Percentiles rank a stretch among this genome's conserved stretches.
Evolutionary conservation across 1,140 invertebrate species (phyloP).

Genomic region (Brachionus sp.): DNA sequence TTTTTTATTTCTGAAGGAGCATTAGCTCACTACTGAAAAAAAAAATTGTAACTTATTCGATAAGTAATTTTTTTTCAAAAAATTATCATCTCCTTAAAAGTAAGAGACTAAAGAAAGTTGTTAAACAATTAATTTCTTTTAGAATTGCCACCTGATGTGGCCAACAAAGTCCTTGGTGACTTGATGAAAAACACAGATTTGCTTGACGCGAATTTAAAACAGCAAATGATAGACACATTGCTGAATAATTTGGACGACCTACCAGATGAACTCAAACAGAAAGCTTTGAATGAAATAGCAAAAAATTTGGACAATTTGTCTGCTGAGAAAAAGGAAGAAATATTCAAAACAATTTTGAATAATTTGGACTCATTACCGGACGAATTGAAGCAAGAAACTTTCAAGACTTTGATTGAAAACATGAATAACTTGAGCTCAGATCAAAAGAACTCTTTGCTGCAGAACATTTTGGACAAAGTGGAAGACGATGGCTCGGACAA

Average conservation of each 20-base stretch:
- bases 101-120: no score
- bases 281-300: background rate
- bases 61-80: no score
- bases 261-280: constrained; percentile 26
- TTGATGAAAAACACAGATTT: constrained; percentile 30
- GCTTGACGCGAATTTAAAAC: background rate
- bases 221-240: constrained; percentile 35
- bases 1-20: no score
- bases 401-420: constrained; percentile 18
- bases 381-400: background rate
- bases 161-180: background rate
- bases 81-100: no score
- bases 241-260: constrained; percentile 20
- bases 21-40: no score
- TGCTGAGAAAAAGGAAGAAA: constrained; percentile 30
- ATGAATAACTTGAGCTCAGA: constrained; percentile 23
- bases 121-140: background rate
- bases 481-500: background rate
- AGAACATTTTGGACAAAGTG: constrained; percentile 22
- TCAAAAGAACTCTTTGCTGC: background rate
- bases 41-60: no score
- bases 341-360: constrained; percentile 39
- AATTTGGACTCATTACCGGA: constrained; percentile 18
- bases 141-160: constrained; percentile 18
- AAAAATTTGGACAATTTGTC: constrained; percentile 40